These are phyloP conservation scores for Pristionchus pacificus DNA, from an alignment of 1,140 invertebrate genomes.

Conservation along the genomic window DNA sequence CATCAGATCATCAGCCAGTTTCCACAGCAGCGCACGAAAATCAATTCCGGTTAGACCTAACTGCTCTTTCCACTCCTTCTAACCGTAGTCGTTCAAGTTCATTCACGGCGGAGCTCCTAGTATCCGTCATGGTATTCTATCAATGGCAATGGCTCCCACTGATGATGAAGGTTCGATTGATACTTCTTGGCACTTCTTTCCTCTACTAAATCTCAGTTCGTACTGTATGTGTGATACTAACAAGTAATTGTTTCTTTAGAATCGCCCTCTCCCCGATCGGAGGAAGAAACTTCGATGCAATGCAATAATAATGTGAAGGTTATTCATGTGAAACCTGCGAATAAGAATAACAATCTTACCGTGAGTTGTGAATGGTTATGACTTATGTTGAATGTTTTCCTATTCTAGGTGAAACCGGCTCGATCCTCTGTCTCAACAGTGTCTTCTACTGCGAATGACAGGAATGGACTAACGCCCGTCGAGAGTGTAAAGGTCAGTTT, in stretches of 20 bases:
- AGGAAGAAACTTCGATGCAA: not conserved
- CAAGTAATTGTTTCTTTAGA: too few species aligned
- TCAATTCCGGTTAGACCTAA: constrained; percentile 1
- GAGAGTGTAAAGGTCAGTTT: too few species aligned
- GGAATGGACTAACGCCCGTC: too few species aligned
- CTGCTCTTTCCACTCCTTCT: too few species aligned
- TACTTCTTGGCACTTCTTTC: not conserved
- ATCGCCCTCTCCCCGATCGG: not conserved
- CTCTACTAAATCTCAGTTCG: too few species aligned
- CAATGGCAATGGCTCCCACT: not conserved
- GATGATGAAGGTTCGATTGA: not conserved
- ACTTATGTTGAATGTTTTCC: too few species aligned
- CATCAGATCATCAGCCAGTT: not conserved
- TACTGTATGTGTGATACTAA: too few species aligned
- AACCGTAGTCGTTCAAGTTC: not conserved
- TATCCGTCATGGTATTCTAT: not conserved
- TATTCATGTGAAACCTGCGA: not conserved
- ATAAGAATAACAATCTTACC: not conserved
- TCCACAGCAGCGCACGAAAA: not conserved
- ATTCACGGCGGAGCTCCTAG: not conserved
- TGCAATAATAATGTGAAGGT: not conserved
- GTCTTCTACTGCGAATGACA: too few species aligned
- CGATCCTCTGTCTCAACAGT: too few species aligned
- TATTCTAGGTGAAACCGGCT: too few species aligned
- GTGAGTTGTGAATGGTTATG: too few species aligned